phyloP scores from a whole-genome alignment of 2,797 vertebrate species.

The Pipistrellus kuhlii region DNA sequence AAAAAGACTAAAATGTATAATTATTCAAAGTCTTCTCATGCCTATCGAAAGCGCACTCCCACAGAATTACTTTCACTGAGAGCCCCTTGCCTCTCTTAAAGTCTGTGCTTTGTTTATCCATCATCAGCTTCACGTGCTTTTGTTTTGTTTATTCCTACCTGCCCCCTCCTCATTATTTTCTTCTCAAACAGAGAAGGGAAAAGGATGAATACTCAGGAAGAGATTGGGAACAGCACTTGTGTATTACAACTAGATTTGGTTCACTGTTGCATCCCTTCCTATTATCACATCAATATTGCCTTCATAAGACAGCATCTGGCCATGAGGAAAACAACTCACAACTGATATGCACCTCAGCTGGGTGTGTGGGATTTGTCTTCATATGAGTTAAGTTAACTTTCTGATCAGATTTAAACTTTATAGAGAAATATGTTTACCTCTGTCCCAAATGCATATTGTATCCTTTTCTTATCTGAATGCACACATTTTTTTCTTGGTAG shows the following conservation, averaged over 20 bases:
- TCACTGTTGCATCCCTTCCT: background rate
- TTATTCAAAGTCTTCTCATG: background rate
- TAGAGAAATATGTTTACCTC: constrained; percentile 45
- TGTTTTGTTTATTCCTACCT: background rate
- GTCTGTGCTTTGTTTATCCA: background rate
- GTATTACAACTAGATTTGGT: background rate
- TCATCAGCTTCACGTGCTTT: too few relatives aligned
- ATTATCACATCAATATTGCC: constrained; percentile 2
- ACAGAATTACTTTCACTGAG: background rate
- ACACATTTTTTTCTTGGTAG: background rate
- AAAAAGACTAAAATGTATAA: background rate
- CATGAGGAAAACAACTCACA: constrained; percentile 3
- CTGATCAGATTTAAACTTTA: constrained; percentile 54
- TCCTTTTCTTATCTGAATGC: constrained; percentile 10
- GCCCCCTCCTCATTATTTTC: background rate
- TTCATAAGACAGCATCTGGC: constrained; percentile 58
- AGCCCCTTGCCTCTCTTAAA: background rate
- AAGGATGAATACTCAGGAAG: background rate
- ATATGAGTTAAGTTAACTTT: constrained; percentile 15
- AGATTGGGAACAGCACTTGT: background rate
- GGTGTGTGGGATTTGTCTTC: constrained; percentile 25
- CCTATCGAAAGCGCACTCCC: background rate
- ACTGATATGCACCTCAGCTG: constrained; percentile 22
- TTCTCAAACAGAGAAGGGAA: constrained; percentile 3
- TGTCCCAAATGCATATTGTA: constrained; percentile 5